phyloP scores from a whole-genome alignment of 2,888 invertebrate species.

The Acanthosoma haemorrhoidale region DNA sequence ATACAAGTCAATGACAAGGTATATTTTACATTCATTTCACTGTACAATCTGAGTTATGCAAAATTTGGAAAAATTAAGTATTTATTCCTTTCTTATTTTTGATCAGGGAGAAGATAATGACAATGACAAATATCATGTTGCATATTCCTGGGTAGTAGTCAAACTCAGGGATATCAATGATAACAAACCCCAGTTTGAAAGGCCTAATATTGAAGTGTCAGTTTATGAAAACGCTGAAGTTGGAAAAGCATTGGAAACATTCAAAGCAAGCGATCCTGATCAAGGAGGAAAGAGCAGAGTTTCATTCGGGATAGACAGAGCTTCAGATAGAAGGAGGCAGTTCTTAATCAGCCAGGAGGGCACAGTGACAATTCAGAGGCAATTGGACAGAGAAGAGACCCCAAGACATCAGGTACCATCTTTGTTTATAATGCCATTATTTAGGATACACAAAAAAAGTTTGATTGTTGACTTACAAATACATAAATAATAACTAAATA shows the following conservation, averaged over 20 bases:
- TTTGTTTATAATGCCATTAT: no score
- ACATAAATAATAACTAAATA: no score
- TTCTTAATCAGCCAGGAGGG: conserved; percentile 93
- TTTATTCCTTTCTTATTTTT: background rate
- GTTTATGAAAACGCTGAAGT: conserved; percentile 89
- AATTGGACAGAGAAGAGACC: conserved; percentile 88
- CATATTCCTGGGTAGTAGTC: conserved; percentile 91
- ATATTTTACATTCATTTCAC: conserved; percentile 2
- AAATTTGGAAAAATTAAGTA: background rate
- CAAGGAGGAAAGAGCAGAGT: conserved; percentile 89
- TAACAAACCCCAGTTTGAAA: conserved; percentile 91
- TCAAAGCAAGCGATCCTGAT: conserved; percentile 93
- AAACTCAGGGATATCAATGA: conserved; percentile 93
- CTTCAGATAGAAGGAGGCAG: conserved; percentile 86
- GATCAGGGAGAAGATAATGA: conserved; percentile 80
- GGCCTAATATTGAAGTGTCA: conserved; percentile 85
- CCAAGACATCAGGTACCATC: conserved; percentile 72
- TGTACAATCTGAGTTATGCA: background rate
- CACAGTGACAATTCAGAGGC: conserved; percentile 87
- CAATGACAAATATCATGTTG: conserved; percentile 95
- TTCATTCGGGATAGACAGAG: conserved; percentile 84
- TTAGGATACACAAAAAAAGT: no score
- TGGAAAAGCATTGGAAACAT: conserved; percentile 85
- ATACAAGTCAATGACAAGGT: conserved; percentile 88
- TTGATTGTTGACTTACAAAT: no score